Evolutionary conservation across 2,888 invertebrate species (phyloP), one percentile per base, ranked within the genome.

Genomic region (Taenaris catops): DNA sequence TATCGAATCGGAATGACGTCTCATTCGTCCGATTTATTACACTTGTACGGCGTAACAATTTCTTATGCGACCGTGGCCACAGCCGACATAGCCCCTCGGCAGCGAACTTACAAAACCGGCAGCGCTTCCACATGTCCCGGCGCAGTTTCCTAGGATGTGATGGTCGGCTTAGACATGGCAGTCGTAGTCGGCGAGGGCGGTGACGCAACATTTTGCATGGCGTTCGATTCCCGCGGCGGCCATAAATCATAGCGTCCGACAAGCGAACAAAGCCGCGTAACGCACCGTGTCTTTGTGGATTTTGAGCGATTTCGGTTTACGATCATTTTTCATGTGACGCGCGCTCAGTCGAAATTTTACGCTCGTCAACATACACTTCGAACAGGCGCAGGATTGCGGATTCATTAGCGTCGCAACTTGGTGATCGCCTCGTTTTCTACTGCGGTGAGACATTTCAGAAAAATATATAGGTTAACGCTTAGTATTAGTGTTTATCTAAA

Each of bases 131-230:
- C 9, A 8, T 1, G 2, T 12, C 24, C 7, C 1, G 31, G 27
- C n/a, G 8, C 16, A 8, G 34, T 8, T 31, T 28, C 27, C 5
- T 57, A 48, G 35, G 16, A 56, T 72, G 70, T 72, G 70, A 35
- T 17, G 8, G 26, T 23, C 10, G 32, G 29, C 49, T 49, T 37
- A 49, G 39, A 40, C 49, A 47, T 49, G 49, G 53, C 12, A 9
- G 27, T 17, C 27, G 6, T 18, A 19, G 27, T 11, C 47, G 54
- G 63, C 49, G 58, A 55, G 58, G 47, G 60, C 61, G 63, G 74
- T 80, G 83, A 81, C 80, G 80, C 71, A 79, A 80, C 81, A 70
- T 73, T 80, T 78, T 78, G 81, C 79, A 79, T 70, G 78, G 59
- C 55, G 66, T 66, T 66, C 68, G 67, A 67, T 59, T 64, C 65